Evolutionary conservation across 2,113 vertebrate species (phyloP).

Genomic region (Channa maculata): DNA sequence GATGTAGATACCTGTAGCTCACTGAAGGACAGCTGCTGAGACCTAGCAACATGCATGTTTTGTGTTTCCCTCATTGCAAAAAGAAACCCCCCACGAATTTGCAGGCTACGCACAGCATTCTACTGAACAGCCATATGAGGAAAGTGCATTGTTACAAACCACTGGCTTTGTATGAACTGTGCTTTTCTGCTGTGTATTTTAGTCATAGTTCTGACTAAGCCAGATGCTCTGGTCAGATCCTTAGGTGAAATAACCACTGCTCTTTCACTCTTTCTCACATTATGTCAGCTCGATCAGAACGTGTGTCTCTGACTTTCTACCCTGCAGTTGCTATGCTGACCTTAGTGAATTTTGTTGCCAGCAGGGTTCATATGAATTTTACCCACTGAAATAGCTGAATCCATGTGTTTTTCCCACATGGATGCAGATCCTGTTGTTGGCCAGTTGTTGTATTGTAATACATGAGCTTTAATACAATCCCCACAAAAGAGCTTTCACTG

Average conservation of each 20-base stretch:
- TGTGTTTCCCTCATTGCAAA: conserved; percentile 3
- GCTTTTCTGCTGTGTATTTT: neutral
- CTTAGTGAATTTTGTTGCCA: neutral
- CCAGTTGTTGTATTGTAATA: no score
- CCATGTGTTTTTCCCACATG: neutral
- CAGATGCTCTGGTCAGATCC: neutral
- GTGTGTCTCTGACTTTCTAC: neutral
- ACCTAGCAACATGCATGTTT: neutral
- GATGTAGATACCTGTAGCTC: conserved; percentile 11
- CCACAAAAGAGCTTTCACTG: no score
- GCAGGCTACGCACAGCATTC: no score
- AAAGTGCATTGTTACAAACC: neutral
- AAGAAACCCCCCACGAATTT: no score
- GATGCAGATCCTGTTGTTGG: neutral
- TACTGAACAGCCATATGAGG: neutral
- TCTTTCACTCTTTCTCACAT: conserved; percentile 18
- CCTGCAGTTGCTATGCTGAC: neutral
- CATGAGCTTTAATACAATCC: no score
- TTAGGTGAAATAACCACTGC: conserved; percentile 9
- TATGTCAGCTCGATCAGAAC: neutral
- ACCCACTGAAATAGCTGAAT: no score
- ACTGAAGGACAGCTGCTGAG: conserved; percentile 16
- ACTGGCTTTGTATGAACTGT: neutral
- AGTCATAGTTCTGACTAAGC: neutral
- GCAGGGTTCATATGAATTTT: neutral